Evolutionary conservation across 2,797 vertebrate species (phyloP).

Genomic region (Clarias laeviceps): DNA sequence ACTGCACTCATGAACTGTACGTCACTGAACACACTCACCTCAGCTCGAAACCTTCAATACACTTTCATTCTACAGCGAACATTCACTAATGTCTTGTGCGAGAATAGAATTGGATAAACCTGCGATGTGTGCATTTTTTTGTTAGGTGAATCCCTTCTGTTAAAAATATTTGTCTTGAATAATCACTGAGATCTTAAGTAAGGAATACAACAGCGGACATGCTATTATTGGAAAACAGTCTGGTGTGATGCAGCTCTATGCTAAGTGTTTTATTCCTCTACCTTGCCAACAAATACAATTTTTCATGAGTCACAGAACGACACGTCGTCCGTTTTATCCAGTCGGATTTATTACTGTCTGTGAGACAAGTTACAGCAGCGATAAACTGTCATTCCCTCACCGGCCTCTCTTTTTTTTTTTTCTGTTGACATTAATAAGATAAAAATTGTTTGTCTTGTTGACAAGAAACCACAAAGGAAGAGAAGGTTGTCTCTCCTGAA

Average conservation of each 20-base stretch:
- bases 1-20: conserved; percentile 97
- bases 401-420: not conserved
- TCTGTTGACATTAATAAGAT: not conserved
- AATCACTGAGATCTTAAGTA: not conserved
- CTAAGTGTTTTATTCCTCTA: not conserved
- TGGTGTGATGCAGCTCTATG: not conserved
- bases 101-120: not conserved
- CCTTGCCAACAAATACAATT: not conserved
- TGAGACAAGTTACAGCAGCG: not conserved
- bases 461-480: not conserved
- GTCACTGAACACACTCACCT: conserved; percentile 49
- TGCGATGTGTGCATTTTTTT: not conserved
- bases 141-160: not conserved
- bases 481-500: not conserved
- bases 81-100: not conserved
- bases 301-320: not conserved
- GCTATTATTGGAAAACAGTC: not conserved
- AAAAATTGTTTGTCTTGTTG: not conserved
- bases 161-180: not conserved
- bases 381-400: not conserved
- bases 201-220: not conserved
- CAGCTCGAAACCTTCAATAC: not conserved
- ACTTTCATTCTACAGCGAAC: not conserved
- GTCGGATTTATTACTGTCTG: not conserved
- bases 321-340: not conserved